Evolutionary conservation across 2,113 vertebrate species (phyloP).

Genomic region (Petaurus breviceps): DNA sequence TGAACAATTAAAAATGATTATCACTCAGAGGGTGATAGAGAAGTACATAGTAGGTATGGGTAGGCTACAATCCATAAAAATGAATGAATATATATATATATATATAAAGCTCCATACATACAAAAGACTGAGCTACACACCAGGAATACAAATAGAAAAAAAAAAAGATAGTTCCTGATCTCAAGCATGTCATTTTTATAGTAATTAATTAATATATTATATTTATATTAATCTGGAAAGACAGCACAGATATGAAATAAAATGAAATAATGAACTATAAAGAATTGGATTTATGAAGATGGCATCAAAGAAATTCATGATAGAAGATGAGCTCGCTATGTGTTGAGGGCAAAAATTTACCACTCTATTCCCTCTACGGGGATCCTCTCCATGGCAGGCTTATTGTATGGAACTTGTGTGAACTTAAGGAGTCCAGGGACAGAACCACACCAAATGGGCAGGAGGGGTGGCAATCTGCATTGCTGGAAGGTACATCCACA

Average conservation of each 20-base stretch:
- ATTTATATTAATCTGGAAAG: not conserved
- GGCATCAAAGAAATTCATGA: not conserved
- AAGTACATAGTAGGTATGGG: not conserved
- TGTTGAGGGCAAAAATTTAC: not conserved
- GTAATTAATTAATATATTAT: too few species aligned
- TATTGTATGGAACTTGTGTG: not conserved
- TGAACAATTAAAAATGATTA: not conserved
- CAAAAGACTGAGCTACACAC: not conserved
- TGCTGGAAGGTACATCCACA: not conserved
- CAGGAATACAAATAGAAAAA: not conserved
- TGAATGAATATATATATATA: not conserved
- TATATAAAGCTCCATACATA: not conserved
- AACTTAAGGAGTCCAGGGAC: not conserved
- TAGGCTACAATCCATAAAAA: not conserved
- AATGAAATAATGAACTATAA: too few species aligned
- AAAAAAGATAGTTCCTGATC: not conserved
- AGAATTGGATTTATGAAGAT: not conserved
- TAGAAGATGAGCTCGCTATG: not conserved
- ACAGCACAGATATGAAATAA: not conserved
- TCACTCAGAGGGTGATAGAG: not conserved
- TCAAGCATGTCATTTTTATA: not conserved
- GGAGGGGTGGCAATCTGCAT: not conserved
- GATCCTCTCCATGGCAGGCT: not conserved
- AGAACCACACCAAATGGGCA: not conserved
- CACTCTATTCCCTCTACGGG: not conserved